Evolutionary conservation across 1,140 invertebrate species (phyloP).

Genomic region (Patella vulgata): DNA sequence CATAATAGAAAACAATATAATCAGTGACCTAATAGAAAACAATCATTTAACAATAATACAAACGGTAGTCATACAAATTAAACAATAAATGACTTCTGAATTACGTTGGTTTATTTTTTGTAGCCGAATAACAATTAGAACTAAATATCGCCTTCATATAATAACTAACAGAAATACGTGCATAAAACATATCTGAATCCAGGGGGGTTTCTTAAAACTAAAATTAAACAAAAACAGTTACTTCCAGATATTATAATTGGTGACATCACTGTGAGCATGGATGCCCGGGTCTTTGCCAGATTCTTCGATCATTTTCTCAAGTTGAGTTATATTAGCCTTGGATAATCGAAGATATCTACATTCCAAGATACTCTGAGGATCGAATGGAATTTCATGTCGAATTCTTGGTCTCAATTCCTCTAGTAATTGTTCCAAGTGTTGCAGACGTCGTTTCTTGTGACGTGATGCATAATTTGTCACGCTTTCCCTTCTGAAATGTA

Average conservation of each 20-base stretch:
- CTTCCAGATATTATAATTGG: constrained; percentile 15
- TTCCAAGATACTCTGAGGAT: constrained; percentile 34
- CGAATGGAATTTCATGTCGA: constrained; percentile 7
- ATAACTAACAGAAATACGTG: too few relatives aligned
- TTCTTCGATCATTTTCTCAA: constrained; percentile 4
- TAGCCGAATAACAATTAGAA: too few relatives aligned
- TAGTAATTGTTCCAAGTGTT: constrained; percentile 25
- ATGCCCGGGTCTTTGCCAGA: constrained; percentile 33
- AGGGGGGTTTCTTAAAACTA: too few relatives aligned
- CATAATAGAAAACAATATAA: too few relatives aligned
- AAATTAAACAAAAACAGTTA: too few relatives aligned
- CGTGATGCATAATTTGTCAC: constrained; percentile 2
- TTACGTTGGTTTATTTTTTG: too few relatives aligned
- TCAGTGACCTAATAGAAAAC: too few relatives aligned
- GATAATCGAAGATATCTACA: constrained; percentile 26
- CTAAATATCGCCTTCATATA: too few relatives aligned
- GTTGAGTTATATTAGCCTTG: constrained; percentile 1
- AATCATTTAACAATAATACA: too few relatives aligned
- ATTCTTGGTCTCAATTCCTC: constrained; percentile 13
- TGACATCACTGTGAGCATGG: constrained; percentile 42
- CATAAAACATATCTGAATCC: too few relatives aligned
- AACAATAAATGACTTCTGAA: too few relatives aligned
- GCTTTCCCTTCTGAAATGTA: not conserved
- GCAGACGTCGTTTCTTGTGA: constrained; percentile 24
- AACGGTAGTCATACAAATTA: too few relatives aligned